These are phyloP conservation scores for Rhombomys opimus DNA, from an alignment of 2,113 vertebrate species.

Conservation along the genomic window DNA sequence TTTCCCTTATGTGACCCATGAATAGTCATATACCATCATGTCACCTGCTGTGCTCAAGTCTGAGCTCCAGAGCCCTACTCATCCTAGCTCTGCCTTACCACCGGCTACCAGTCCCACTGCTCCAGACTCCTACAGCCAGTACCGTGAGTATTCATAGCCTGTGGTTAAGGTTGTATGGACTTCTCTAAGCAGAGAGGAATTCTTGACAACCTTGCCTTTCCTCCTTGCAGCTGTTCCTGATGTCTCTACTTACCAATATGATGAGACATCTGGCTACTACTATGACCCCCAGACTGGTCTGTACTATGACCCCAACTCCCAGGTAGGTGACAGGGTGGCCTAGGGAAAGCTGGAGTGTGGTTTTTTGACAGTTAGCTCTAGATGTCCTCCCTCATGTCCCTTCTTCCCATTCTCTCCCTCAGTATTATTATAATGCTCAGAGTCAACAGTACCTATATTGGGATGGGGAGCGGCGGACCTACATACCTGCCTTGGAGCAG, in stretches of 20 bases:
- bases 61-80: constrained; percentile 81
- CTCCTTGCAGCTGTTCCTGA: constrained; percentile 91
- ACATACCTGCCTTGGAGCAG: constrained; percentile 89
- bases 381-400: not conserved
- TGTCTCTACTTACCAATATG: constrained; percentile 94
- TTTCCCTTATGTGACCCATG: constrained; percentile 37
- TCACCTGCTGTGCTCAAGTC: constrained; percentile 83
- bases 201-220: not conserved
- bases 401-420: not conserved
- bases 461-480: constrained; percentile 92
- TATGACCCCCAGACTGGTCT: constrained; percentile 94
- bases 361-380: not conserved
- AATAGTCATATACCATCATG: constrained; percentile 82
- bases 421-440: constrained; percentile 95
- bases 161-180: not conserved
- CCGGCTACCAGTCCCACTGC: constrained; percentile 70
- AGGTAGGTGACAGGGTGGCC: constrained; percentile 89
- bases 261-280: constrained; percentile 93
- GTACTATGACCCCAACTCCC: constrained; percentile 94
- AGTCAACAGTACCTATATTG: constrained; percentile 95
- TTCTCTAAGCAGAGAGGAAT: not conserved
- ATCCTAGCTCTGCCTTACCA: constrained; percentile 71
- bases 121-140: constrained; percentile 84
- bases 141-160: constrained; percentile 80
- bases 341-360: not conserved